A percentile compares a stretch with the other conserved stretches of the same genome.
Conservation (phyloP, 1,140 invertebrate species). For the Araneus ventricosus region DNA sequence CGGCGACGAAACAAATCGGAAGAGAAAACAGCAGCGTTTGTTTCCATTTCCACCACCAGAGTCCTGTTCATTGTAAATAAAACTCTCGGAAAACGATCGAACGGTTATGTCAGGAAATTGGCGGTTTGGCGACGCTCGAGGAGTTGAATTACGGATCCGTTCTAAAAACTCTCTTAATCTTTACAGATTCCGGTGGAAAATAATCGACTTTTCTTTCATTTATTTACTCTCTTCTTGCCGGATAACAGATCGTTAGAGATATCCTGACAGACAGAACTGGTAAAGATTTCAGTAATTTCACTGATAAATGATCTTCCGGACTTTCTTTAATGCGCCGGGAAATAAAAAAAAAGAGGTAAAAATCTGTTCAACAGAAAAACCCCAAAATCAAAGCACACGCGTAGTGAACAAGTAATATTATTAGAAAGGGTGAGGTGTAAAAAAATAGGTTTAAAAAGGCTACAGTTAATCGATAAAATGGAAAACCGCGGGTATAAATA, state of each 20-base stretch:
- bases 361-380: slow-evolving; percentile 3
- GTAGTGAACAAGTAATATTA: slow-evolving; percentile 12
- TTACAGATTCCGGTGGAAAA: slow-evolving; percentile 43
- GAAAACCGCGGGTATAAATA: neutral
- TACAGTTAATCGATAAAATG: slow-evolving; percentile 48
- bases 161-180: slow-evolving; percentile 54
- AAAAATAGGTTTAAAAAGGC: slow-evolving; percentile 21
- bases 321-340: slow-evolving; percentile 32
- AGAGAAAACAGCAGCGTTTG: neutral
- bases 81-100: slow-evolving; percentile 44
- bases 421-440: neutral
- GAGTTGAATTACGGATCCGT: slow-evolving; percentile 61
- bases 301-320: slow-evolving; percentile 64
- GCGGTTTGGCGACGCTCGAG: slow-evolving; percentile 58
- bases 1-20: slow-evolving; percentile 46
- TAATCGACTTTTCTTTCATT: slow-evolving; percentile 50
- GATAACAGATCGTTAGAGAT: slow-evolving; percentile 68
- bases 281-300: slow-evolving; percentile 70
- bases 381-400: slow-evolving; percentile 11
- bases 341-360: slow-evolving; percentile 36
- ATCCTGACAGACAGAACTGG: slow-evolving; percentile 40
- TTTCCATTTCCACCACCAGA: slow-evolving; percentile 26
- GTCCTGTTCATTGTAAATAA: slow-evolving; percentile 60
- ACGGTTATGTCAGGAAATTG: slow-evolving; percentile 62
- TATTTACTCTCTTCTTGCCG: slow-evolving; percentile 34